A percentile compares a stretch with the other conserved stretches of the same genome.
Evolutionary conservation across 2,888 invertebrate species (phyloP).

Genomic region (Acanthosepion lycidas): DNA sequence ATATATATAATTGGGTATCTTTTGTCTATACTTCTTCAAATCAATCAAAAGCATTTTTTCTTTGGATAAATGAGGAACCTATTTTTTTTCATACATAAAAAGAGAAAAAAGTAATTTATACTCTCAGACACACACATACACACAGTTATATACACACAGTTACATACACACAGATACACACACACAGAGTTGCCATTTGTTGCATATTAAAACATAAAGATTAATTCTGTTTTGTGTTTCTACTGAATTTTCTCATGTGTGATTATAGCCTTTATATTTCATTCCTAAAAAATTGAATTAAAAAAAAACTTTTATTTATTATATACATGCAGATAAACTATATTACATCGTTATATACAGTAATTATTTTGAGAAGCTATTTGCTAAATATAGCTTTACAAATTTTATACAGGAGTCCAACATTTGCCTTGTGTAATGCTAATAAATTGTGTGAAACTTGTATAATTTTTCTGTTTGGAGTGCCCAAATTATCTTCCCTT

Average conservation of each 20-base stretch:
- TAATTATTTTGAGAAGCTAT: neutral
- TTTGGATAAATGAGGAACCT: neutral
- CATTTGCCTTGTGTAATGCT: neutral
- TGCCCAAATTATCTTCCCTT: neutral
- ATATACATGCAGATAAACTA: neutral
- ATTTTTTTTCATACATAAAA: neutral
- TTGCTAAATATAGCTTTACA: neutral
- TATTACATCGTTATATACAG: neutral
- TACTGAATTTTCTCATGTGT: neutral
- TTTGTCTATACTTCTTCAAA: neutral
- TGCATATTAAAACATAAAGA: neutral
- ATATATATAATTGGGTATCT: neutral
- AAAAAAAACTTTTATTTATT: neutral
- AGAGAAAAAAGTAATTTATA: neutral
- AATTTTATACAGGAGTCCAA: neutral
- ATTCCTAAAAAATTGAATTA: neutral
- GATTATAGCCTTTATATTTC: neutral
- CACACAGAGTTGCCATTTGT: neutral
- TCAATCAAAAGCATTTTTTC: conserved; percentile 33
- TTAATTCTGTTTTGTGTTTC: neutral
- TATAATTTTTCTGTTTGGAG: no score
- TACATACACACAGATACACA: neutral
- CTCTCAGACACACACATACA: no score
- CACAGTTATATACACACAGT: neutral
- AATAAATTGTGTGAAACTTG: no score